These are phyloP conservation scores for Vombatus ursinus DNA, from an alignment of 2,113 vertebrate species.

Conservation along the genomic window DNA sequence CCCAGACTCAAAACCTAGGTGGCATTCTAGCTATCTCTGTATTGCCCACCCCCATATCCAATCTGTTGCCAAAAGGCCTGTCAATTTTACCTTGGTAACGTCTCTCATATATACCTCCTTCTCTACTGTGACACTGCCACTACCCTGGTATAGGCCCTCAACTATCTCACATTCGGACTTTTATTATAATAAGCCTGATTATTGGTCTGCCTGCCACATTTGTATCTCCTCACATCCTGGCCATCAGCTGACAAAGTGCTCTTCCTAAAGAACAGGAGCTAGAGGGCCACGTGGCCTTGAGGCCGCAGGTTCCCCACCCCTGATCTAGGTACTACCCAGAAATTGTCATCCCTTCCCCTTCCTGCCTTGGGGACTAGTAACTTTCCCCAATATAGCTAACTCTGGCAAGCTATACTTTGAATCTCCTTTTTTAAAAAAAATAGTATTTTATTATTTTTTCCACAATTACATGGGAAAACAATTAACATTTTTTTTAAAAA, in stretches of 20 bases:
- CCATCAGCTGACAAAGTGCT: background rate
- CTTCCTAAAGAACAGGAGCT: background rate
- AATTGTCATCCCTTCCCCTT: background rate
- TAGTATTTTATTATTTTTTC: no score
- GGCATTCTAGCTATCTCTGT: background rate
- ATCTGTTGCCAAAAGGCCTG: background rate
- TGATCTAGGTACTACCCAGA: background rate
- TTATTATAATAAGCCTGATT: background rate
- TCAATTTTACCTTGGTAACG: background rate
- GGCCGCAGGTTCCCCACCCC: no score
- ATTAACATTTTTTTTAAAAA: no score
- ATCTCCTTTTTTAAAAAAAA: background rate
- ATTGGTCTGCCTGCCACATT: background rate
- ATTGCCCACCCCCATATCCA: background rate
- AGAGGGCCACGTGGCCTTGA: no score
- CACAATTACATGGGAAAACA: no score
- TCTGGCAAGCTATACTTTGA: background rate
- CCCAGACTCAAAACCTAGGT: background rate
- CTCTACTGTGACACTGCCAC: background rate
- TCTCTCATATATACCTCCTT: background rate
- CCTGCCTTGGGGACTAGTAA: background rate
- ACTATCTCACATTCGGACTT: background rate
- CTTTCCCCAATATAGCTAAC: background rate
- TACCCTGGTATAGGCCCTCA: background rate
- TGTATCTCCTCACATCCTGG: background rate